A percentile compares a stretch with the other conserved stretches of the same genome.
phyloP scores from a whole-genome alignment of 2,888 invertebrate species.

The Congeria kusceri region DNA sequence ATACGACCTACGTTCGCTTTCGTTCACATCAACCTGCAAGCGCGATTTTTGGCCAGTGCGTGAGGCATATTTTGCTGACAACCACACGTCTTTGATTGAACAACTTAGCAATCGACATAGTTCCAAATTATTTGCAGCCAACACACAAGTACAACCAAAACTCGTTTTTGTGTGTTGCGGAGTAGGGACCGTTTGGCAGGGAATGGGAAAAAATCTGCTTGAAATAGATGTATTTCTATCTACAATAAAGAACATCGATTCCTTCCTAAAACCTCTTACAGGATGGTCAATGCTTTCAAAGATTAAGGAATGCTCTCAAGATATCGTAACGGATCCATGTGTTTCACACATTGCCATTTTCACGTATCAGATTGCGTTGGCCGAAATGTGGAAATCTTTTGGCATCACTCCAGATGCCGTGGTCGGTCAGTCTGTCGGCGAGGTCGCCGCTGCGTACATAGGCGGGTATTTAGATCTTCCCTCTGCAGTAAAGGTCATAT shows the following conservation, averaged over 20 bases:
- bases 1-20: constrained; percentile 8
- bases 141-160: not conserved
- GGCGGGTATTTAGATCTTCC: constrained; percentile 63
- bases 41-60: constrained; percentile 25
- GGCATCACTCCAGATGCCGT: constrained; percentile 65
- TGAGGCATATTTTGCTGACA: not conserved
- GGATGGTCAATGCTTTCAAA: constrained; percentile 44
- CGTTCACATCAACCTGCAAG: constrained; percentile 38
- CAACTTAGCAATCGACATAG: not conserved
- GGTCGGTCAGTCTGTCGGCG: constrained; percentile 73
- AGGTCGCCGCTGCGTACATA: constrained; percentile 72
- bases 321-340: constrained; percentile 60
- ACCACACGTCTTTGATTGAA: not conserved
- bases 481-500: constrained; percentile 71
- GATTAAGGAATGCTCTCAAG: constrained; percentile 28
- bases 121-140: not conserved
- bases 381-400: constrained; percentile 57
- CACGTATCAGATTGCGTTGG: constrained; percentile 67
- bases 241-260: constrained; percentile 52
- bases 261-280: constrained; percentile 30
- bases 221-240: constrained; percentile 50
- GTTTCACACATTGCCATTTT: constrained; percentile 73
- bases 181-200: constrained; percentile 67
- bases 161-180: constrained; percentile 71
- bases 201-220: constrained; percentile 65